Base-by-base conservation (phyloP, 2,888 invertebrate genomes). In the Brachyptera putata region DNA sequence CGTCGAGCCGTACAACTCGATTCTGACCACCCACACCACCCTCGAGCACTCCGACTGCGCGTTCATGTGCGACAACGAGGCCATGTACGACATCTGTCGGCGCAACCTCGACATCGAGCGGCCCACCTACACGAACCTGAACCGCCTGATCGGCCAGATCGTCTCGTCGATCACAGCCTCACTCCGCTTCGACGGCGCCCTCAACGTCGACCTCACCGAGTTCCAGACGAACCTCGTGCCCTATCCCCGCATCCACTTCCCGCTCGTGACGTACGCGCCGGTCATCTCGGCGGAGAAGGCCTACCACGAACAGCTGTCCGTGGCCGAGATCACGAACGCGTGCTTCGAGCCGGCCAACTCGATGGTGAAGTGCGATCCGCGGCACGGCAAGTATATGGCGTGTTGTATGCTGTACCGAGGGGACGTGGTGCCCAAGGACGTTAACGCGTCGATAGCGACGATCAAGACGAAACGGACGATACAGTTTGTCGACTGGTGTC, bases 31-130 rank as follows among this genome's bases (percentile, higher is more conserved):
- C 7, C 81, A 82, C 69, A 81, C 81, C 18, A 79, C 79, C 9
- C 41, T 62, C 14, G 62, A 62, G 67, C 80, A 79, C 66, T 77
- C 76, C 1, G 79, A 80, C 67, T 80, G 79, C 67, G 76, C 79
- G 22, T 80, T 80, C 66, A 79, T 79, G 79, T 79, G 77, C n/a
- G 81, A 81, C 69, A 81, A 81, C 65, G 80, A 81, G 67, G 80
- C 80, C 46, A 68, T 81, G 67, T 79, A 80, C 66, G 80, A 81
- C 64, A 78, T 81, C 62, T 81, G 81, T 70, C 73, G 79, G 24
- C 72, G 77, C 55, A 81, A 80, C 67, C 69, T 82, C 56, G 77
- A 78, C 68, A 77, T 79, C 63, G 78, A 76, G 58, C 71, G 80
- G 22, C 80, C 81, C 21, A 77, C 79, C 1, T 81, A 81, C 70